Base-by-base conservation (phyloP, 92 coral and sea anemone genomes). In the Actinostola sp. region DNA sequence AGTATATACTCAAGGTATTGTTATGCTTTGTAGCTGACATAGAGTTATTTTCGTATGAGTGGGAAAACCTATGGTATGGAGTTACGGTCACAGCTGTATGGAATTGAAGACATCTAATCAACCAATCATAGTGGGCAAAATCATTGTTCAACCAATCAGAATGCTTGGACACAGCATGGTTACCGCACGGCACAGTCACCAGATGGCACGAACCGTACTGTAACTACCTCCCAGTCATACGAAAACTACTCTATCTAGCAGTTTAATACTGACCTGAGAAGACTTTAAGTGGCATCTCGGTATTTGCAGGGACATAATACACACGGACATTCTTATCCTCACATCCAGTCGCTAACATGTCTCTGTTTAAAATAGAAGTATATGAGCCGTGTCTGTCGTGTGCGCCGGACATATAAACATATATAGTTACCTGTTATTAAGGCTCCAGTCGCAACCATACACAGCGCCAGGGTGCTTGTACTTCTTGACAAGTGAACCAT, bases 391-490 rank as follows among this genome's bases (percentile, higher is more conserved):
- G 54, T 48, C 21, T 48, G 54, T 48, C 54, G n/a, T 48, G 54
- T 14, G 19, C 19, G 54, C 21, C 5, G 12, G 54, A 61, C 29
- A 28, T 32, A 7, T 26, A 20, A 15, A 7, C 2, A 53, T 2
- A 26, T 23, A 16, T 27, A 10, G 14, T 58, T 55, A 94, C 98
- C 98, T 94, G 95, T 94, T 94, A 62, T 94, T 94, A 5, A 92
- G 89, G 61, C 98, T 94, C 98, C 98, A 94, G 52, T 94, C 98
- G 86, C 98, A 94, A 10, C 98, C 98, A 56, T 91, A 94, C 26
- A 94, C 98, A 26, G 97, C 84, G 12, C 95, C 95, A 62, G 98
- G 98, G 61, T 94, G 98, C 56, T 80, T 91, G 81, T 94, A 94
- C 43, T 61, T 82, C 82, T 94, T 89, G 14, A 94, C 46, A 16